Base-by-base conservation (phyloP, 2,797 vertebrate genomes). In the Typhlichthys eigenmanni region DNA sequence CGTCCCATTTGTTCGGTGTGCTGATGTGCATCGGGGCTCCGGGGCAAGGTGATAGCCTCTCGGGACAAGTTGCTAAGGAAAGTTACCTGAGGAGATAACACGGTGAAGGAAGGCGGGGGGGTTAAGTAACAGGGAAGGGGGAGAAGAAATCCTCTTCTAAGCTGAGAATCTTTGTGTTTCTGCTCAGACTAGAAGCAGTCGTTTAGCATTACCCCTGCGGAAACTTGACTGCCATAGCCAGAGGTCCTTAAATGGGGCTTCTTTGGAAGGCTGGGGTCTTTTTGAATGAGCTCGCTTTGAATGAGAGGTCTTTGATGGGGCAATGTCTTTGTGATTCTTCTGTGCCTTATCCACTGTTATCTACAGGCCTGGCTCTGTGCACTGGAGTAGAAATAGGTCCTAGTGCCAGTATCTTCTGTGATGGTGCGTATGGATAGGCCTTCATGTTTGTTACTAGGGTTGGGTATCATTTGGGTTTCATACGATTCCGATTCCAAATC, bases 1-100 rank as follows among this genome's bases (percentile, higher is more conserved):
- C 81, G 72, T 89, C 87, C 90, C 86, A 89, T 91, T 93, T 94
- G 91, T 92, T 92, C 89, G 89, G 85, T 92, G 82, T 89, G 89
- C 84, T 90, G 92, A 93, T 93, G 88, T 89, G 86, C 91, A 90
- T 90, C 86, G 68, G 85, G 87, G 91, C 89, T 90, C 86, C 83
- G 71, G 91, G 91, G 91, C 90, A 90, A 91, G 86, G 85, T 85
- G 87, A 91, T 89, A 76, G 76, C 90, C 90, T 87, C 84, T 49
- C 74, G 88, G 91, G 87, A 88, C 77, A 43, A 86, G 81, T 86
- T 86, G 78, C 81, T 84, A 82, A 85, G 85, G 84, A 83, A 83
- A 86, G 85, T 89, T 90, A 90, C 87, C 82, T 83, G 85, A 90
- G 85, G 84, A 87, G 86, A 91, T 88, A 91, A 83, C 80, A 79